Evolutionary conservation across 1,140 invertebrate species (phyloP), one percentile per base, ranked within the genome.

Genomic region (Tenebrio molitor): DNA sequence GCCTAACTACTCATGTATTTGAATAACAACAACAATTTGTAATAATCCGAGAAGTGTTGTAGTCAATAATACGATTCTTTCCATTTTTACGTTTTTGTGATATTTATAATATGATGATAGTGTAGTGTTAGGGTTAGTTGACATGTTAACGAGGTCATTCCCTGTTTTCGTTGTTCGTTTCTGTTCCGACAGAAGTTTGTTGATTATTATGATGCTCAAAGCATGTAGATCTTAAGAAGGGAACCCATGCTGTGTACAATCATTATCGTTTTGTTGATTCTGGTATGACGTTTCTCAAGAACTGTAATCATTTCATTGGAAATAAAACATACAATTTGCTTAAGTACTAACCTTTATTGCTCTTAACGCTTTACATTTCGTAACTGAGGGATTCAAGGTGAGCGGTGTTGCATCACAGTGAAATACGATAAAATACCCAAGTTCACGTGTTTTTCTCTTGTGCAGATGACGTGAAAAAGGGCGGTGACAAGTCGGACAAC

Each of bases 221-320:
- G 70, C 70, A 72, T 72, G 58, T 73, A 68, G 67, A 75, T 58
- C 17, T 46, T 46, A 46, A 29, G 23, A 25, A 58, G 14, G 21
- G 21, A 50, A 58, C 50, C 73, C 65, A 66, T 74, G 76, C 76
- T 75, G 69, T 79, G 76, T 76, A 77, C 77, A 79, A 76, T 79
- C 77, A 76, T 71, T 44, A 50, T 50, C 8, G 12, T 39, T 5
- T 29, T 58, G n/a, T 29, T 58, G n/a, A 19, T 17, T 46, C 15
- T 62, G 19, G 17, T 62, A 50, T 21, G 29, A 36, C n/a, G 21
- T 53, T 74, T 71, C 58, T 29, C 68, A 75, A 73, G 25, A n/a
- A 74, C 72, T 74, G 75, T 76, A 75, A 72, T 62, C 44, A 74
- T 72, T 76, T 71, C 58, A 71, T 71, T 72, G 46, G 42, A 62